Evolutionary conservation across 2,113 vertebrate genomes (phyloP).

Genomic region (Neogobius melanostomus): DNA sequence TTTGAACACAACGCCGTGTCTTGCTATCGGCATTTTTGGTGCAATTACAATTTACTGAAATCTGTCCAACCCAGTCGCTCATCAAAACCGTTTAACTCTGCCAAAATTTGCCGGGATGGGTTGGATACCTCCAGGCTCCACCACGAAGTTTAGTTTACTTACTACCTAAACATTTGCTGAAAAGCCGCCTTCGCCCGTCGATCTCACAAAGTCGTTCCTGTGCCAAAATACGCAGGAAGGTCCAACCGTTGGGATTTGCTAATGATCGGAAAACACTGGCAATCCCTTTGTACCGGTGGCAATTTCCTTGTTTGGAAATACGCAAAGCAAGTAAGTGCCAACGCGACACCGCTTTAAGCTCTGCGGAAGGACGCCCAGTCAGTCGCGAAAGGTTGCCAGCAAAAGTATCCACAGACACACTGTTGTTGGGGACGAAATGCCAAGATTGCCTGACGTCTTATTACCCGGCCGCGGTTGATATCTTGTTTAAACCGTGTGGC

Average conservation of each 20-base stretch:
- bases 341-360: constrained; percentile 42
- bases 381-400: constrained; percentile 50
- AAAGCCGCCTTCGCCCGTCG: not conserved
- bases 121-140: not conserved
- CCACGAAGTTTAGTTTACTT: not conserved
- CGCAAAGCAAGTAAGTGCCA: constrained; percentile 31
- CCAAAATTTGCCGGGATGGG: not conserved
- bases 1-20: not conserved
- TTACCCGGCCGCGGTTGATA: constrained; percentile 53
- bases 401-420: constrained; percentile 49
- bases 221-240: constrained; percentile 11
- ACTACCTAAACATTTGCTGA: constrained; percentile 7
- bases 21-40: not conserved
- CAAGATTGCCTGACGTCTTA: constrained; percentile 64
- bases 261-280: constrained; percentile 14
- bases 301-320: constrained; percentile 20
- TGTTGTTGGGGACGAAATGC: constrained; percentile 56
- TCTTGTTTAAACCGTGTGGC: constrained; percentile 58
- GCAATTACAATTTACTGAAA: not conserved
- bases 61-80: not conserved
- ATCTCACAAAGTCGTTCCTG: not conserved
- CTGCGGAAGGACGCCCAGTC: constrained; percentile 35
- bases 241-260: constrained; percentile 13
- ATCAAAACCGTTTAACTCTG: not conserved
- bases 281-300: constrained; percentile 21